Evolutionary conservation across 2,888 invertebrate genomes (phyloP).

Genomic region (Helicoverpa assulta): DNA sequence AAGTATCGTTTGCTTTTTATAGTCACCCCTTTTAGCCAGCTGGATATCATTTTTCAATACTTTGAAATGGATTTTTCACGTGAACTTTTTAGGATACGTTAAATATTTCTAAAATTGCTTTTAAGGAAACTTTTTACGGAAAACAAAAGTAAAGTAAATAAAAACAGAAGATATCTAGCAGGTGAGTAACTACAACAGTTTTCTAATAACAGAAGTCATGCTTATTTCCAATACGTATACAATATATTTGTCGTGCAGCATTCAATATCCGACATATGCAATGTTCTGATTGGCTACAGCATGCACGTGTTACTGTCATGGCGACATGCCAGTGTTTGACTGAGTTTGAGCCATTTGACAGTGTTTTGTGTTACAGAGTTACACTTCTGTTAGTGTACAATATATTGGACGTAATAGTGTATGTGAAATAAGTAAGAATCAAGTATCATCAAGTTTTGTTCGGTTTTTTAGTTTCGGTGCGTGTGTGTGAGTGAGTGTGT

Average conservation of each 20-base stretch:
- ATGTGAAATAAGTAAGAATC: neutral
- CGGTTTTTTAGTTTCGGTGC: too few species aligned
- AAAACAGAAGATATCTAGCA: neutral
- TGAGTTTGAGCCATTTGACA: neutral
- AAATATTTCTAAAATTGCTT: too few species aligned
- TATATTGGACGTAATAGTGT: neutral
- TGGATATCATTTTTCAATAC: constrained; percentile 25
- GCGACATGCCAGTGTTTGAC: neutral
- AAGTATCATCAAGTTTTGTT: neutral
- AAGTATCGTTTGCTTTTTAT: constrained; percentile 34
- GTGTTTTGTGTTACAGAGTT: too few species aligned
- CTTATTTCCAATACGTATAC: constrained; percentile 1
- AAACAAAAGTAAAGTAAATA: neutral
- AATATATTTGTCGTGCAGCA: constrained; percentile 3
- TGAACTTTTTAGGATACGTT: neutral
- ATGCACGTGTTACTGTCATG: constrained; percentile 24
- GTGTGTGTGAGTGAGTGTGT: neutral
- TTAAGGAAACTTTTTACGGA: too few species aligned
- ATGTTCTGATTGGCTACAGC: constrained; percentile 34
- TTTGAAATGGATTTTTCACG: neutral
- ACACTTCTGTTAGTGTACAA: neutral
- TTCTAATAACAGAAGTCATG: constrained; percentile 12
- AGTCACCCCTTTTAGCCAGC: constrained; percentile 5
- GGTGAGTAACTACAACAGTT: neutral
- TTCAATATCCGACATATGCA: constrained; percentile 25